Conservation (phyloP, 2,797 vertebrate species). For the Semotilus atromaculatus region DNA sequence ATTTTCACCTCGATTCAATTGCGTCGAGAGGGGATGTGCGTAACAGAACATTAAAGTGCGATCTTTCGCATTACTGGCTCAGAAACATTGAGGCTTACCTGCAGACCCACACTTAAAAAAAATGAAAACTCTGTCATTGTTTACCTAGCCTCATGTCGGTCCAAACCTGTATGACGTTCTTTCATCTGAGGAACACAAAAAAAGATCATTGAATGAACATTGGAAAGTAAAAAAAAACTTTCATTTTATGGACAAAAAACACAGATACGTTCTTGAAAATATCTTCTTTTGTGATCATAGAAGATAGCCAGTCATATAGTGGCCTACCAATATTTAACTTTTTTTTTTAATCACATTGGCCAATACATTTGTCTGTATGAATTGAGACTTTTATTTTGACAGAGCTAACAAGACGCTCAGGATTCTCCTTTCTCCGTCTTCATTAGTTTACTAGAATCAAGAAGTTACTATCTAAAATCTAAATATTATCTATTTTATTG, state of each 20-base stretch:
- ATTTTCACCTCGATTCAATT: constrained; percentile 39
- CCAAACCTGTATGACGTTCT: not conserved
- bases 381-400: not conserved
- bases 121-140: no score
- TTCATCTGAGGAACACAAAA: not conserved
- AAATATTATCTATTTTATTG: not conserved
- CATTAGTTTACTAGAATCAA: not conserved
- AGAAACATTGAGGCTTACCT: not conserved
- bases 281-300: not conserved
- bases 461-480: not conserved
- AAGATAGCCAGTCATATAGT: not conserved
- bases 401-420: not conserved
- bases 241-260: not conserved
- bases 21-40: not conserved
- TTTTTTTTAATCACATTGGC: not conserved
- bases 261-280: not conserved
- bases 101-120: not conserved
- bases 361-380: not conserved
- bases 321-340: not conserved
- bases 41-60: constrained; percentile 11
- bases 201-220: not conserved
- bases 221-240: not conserved
- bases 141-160: not conserved
- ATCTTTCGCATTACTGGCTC: not conserved
- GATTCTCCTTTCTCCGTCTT: not conserved